Conservation (phyloP, 2,888 invertebrate genomes). For the Temnothorax rugatulus region DNA sequence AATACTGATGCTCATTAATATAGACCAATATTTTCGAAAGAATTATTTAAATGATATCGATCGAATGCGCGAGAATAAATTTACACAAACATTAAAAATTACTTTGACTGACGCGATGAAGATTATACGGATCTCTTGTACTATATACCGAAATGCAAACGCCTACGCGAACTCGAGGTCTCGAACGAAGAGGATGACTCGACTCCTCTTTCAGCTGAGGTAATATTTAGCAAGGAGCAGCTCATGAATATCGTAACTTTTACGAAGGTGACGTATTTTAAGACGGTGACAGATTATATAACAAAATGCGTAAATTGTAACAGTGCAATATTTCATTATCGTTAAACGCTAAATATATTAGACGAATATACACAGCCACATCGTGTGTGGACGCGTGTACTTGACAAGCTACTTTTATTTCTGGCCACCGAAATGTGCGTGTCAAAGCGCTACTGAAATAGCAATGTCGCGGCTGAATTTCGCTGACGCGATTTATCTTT, state of each 20-base stretch:
- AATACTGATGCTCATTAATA: slow-evolving; percentile 14
- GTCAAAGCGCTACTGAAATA: background rate
- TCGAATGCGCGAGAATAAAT: slow-evolving; percentile 67
- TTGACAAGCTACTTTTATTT: slow-evolving; percentile 1
- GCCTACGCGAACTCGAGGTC: background rate
- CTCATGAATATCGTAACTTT: slow-evolving; percentile 47
- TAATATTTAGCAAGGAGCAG: slow-evolving; percentile 38
- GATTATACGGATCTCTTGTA: slow-evolving; percentile 33
- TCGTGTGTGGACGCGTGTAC: background rate
- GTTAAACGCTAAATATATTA: slow-evolving; percentile 35
- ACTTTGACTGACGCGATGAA: slow-evolving; percentile 16
- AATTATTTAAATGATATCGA: slow-evolving; percentile 48
- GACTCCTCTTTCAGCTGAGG: slow-evolving; percentile 15
- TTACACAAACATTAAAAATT: slow-evolving; percentile 61
- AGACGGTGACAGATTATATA: slow-evolving; percentile 27
- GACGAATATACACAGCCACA: background rate
- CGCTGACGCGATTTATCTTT: slow-evolving; percentile 20
- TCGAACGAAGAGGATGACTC: slow-evolving; percentile 26
- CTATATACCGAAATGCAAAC: slow-evolving; percentile 34
- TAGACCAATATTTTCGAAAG: slow-evolving; percentile 50
- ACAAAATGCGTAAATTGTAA: slow-evolving; percentile 14
- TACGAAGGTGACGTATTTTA: slow-evolving; percentile 26
- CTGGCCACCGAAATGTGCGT: background rate
- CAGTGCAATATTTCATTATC: slow-evolving; percentile 37
- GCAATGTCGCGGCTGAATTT: slow-evolving; percentile 7